These are phyloP conservation scores for Ormyrus nitidulus DNA, from an alignment of 2,888 invertebrate species.

Conservation along the genomic window DNA sequence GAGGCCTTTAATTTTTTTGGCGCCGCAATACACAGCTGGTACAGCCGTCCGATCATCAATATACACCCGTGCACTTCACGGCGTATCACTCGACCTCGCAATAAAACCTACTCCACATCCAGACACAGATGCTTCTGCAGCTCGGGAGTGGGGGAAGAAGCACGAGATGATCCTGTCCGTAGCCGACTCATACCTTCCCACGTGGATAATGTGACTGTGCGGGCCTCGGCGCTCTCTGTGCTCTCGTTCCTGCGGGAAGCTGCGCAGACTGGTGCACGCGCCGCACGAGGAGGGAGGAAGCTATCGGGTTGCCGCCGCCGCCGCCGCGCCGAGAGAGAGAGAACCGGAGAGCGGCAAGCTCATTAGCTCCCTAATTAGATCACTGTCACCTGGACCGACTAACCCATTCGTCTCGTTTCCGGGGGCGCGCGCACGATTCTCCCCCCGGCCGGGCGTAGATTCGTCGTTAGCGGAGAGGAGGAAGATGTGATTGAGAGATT, in stretches of 20 bases:
- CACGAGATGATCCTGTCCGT: conserved; percentile 9
- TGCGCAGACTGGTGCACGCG: background rate
- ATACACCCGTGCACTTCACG: background rate
- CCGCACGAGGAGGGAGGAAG: conserved; percentile 7
- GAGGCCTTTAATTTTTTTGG: no score
- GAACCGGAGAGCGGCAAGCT: conserved; percentile 16
- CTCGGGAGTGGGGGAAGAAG: background rate
- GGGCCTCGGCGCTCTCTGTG: conserved; percentile 60
- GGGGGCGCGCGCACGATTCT: background rate
- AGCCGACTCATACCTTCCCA: conserved; percentile 66
- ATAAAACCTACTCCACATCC: background rate
- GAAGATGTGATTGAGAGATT: conserved; percentile 30
- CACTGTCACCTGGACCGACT: conserved; percentile 44
- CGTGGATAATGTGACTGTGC: conserved; percentile 73
- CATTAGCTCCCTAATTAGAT: conserved; percentile 57
- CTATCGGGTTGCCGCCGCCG: conserved; percentile 47
- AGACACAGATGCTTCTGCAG: background rate
- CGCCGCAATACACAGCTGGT: no score
- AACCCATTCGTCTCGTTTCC: conserved; percentile 49
- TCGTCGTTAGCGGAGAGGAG: background rate
- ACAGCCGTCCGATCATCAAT: background rate
- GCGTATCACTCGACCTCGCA: no score
- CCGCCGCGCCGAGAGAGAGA: background rate
- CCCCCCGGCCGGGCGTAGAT: background rate
- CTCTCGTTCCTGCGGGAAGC: conserved; percentile 17